Conservation (phyloP, 1,140 invertebrate species). For the Trissolcus basalis region DNA sequence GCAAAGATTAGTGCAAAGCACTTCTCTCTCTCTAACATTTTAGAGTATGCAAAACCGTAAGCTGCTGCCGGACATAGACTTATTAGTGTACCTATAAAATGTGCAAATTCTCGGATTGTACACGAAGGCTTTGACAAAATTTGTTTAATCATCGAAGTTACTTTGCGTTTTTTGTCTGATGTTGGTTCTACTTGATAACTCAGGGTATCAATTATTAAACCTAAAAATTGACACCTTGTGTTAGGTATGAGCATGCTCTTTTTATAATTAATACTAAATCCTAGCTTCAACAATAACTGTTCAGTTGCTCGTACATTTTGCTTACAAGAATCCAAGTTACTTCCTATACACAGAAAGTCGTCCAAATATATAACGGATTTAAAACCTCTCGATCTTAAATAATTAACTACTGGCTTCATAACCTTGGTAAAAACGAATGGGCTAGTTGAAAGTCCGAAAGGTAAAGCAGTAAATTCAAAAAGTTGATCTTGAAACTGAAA, state of each 20-base stretch:
- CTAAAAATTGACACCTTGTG: constrained; percentile 19
- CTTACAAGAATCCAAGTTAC: neutral
- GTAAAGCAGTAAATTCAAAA: constrained; percentile 48
- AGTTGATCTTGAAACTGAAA: constrained; percentile 14
- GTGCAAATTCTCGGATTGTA: constrained; percentile 13
- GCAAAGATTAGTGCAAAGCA: constrained; percentile 2
- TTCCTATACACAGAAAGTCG: constrained; percentile 8
- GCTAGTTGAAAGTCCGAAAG: constrained; percentile 37
- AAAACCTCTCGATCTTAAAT: constrained; percentile 8
- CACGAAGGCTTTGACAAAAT: neutral
- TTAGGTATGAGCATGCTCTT: constrained; percentile 14
- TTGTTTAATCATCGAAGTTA: neutral
- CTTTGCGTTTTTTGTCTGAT: constrained; percentile 6
- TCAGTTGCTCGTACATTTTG: constrained; percentile 6
- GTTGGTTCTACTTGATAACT: constrained; percentile 10
- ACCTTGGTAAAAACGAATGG: constrained; percentile 25
- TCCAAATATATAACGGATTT: constrained; percentile 12
- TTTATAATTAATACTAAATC: constrained; percentile 23
- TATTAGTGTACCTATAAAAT: constrained; percentile 14
- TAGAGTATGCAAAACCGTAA: constrained; percentile 12
- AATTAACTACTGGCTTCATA: constrained; percentile 46
- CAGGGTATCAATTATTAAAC: constrained; percentile 25
- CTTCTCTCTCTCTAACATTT: constrained; percentile 16
- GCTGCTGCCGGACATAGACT: constrained; percentile 9
- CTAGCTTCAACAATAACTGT: neutral